Base-by-base conservation (phyloP, 2,888 invertebrate genomes). In the Caenorhabditis sp. region DNA sequence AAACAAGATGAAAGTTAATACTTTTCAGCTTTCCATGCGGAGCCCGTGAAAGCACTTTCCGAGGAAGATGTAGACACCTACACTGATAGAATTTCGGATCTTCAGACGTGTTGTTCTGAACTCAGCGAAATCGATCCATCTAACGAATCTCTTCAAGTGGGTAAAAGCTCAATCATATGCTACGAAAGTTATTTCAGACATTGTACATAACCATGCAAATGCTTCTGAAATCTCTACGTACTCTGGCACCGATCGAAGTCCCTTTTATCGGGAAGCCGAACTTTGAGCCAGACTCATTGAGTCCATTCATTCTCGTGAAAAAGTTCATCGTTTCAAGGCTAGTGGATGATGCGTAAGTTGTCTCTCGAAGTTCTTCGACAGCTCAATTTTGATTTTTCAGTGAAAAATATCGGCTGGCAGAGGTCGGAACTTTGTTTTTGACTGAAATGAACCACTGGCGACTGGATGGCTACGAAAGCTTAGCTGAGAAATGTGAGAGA, bases 391-490 rank as follows among this genome's bases (percentile, higher is more conserved):
- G 10, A 0, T 26, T 38, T 28, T 73, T 31, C 28, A 68, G 66
- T 7, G 80, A 84, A 54, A 76, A 80, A 51, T 72, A 84, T 54
- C 47, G 75, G 59, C 28, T 80, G 10, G 64, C 70, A 1, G 73
- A 76, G 22, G 61, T 84, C 16, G 80, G 72, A 10, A 70, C 79
- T 0, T 22, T 58, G 3, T 74, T 84, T 24, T 44, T 84, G 10
- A 70, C 80, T 8, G 84, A 84, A 58, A 64, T 84, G 77, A 84
- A 84, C 38, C 49, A 64, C 28, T 81, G 84, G 84, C 54, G 49
- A 24, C 31, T 84, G 4, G 49, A 79, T 16, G 35, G 59, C 0
- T 83, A 64, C 28, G 49, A 82, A 35, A 22, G 31, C 10, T 41
- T 82, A 35, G 41, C n/a, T 6, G 24, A 51, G 6, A 54, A 51